phyloP scores from a whole-genome alignment of 1,140 invertebrate genomes.

The Papilio machaon region DNA sequence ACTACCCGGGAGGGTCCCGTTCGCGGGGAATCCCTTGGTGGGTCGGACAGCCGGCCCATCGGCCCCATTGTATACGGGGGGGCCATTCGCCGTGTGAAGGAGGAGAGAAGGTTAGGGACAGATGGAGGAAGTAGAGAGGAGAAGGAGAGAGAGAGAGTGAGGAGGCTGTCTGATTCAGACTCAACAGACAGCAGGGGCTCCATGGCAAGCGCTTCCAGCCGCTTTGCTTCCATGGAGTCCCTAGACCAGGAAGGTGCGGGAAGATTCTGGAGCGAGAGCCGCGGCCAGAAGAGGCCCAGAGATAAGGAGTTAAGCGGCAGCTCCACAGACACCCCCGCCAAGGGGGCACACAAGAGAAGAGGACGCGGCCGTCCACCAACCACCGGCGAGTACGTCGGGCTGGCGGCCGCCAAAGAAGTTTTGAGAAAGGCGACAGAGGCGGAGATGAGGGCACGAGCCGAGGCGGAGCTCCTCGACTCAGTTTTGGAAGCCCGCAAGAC shows the following conservation, averaged over 20 bases:
- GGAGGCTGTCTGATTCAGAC: not conserved
- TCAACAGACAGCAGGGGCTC: not conserved
- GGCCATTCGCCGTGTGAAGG: no score
- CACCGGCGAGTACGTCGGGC: not conserved
- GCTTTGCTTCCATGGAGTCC: not conserved
- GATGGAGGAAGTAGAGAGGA: no score
- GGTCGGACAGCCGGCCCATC: no score
- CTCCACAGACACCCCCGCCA: not conserved
- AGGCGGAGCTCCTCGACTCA: not conserved
- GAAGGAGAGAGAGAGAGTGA: not conserved
- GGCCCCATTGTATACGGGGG: no score
- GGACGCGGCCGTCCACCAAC: not conserved
- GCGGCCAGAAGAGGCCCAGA: not conserved
- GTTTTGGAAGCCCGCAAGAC: not conserved
- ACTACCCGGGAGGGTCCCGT: no score
- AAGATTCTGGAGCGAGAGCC: not conserved
- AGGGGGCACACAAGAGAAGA: not conserved
- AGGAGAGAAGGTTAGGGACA: no score
- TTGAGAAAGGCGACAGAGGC: not conserved
- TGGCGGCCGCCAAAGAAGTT: not conserved
- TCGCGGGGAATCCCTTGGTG: no score
- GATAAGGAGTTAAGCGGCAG: not conserved
- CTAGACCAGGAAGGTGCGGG: not conserved
- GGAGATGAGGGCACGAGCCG: not conserved
- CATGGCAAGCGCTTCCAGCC: not conserved